Evolutionary conservation across 35 echinoderm and acorn worm species (phyloP).

Genomic region (Strongylocentrotus purpuratus): DNA sequence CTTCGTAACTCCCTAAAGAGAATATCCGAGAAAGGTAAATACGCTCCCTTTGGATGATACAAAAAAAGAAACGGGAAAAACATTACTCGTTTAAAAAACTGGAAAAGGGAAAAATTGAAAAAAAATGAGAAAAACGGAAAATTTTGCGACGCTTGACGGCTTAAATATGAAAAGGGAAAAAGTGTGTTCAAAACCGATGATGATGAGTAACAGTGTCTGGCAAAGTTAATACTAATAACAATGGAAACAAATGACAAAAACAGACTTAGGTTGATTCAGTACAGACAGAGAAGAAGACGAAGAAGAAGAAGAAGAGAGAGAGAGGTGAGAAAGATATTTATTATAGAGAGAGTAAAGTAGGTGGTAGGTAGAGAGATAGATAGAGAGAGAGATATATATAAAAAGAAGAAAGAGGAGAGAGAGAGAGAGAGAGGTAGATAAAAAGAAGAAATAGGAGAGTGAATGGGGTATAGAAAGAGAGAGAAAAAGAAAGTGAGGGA

Average conservation of each 20-base stretch:
- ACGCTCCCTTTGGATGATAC: neutral
- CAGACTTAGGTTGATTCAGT: too few relatives aligned
- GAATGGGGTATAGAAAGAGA: neutral
- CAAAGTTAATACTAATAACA: neutral
- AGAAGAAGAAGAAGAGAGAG: neutral
- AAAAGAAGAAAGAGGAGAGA: too few relatives aligned
- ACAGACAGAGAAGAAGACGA: too few relatives aligned
- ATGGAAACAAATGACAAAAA: too few relatives aligned
- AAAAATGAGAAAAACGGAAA: constrained; percentile 21
- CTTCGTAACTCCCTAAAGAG: constrained; percentile 38
- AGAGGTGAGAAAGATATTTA: neutral
- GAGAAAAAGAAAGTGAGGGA: neutral
- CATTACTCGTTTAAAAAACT: neutral
- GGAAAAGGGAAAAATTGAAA: neutral
- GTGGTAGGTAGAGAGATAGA: too few relatives aligned
- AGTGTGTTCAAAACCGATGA: neutral
- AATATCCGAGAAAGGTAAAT: constrained; percentile 39
- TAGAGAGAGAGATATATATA: too few relatives aligned
- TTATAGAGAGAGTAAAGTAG: neutral
- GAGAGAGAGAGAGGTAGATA: too few relatives aligned
- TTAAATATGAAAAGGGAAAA: neutral
- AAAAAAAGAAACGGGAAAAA: constrained; percentile 12
- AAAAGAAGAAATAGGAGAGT: too few relatives aligned
- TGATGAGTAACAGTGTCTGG: neutral
- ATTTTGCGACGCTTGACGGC: neutral